A percentile compares a stretch with the other conserved stretches of the same genome.
These are phyloP conservation scores for Vicugna pacos DNA, from an alignment of 2,113 vertebrate genomes.

Conservation along the genomic window DNA sequence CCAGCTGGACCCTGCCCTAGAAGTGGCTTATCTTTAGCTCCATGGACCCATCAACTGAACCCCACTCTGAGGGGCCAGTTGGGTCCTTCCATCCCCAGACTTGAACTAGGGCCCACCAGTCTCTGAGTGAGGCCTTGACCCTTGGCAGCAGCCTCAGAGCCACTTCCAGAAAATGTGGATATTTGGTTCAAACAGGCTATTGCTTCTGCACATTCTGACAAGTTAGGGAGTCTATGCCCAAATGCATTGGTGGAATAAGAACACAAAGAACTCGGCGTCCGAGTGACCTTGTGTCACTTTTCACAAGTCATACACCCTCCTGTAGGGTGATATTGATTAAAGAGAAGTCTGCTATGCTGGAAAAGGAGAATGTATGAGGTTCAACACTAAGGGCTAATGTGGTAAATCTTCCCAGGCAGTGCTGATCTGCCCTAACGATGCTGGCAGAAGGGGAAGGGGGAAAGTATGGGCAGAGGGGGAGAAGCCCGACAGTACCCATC, in stretches of 20 bases:
- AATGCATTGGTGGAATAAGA: neutral
- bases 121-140: neutral
- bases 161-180: neutral
- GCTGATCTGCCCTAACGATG: neutral
- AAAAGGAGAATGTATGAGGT: neutral
- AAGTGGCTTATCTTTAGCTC: neutral
- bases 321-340: neutral
- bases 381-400: neutral
- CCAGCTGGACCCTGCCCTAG: neutral
- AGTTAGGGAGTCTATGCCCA: neutral
- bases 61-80: neutral
- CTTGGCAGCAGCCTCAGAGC: neutral
- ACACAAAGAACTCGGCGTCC: neutral
- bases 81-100: neutral
- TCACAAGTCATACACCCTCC: neutral
- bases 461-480: too few relatives aligned
- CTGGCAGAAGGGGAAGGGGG: too few relatives aligned
- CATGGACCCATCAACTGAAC: neutral
- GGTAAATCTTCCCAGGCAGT: neutral
- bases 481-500: rapidly evolving
- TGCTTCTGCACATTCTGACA: neutral
- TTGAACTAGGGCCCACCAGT: neutral
- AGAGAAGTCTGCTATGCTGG: neutral
- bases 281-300: neutral
- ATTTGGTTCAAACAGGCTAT: neutral